Percentiles rank a stretch among this genome's conserved stretches.
Conservation (phyloP, 1,140 invertebrate species). For the Drosophila nannoptera region DNA sequence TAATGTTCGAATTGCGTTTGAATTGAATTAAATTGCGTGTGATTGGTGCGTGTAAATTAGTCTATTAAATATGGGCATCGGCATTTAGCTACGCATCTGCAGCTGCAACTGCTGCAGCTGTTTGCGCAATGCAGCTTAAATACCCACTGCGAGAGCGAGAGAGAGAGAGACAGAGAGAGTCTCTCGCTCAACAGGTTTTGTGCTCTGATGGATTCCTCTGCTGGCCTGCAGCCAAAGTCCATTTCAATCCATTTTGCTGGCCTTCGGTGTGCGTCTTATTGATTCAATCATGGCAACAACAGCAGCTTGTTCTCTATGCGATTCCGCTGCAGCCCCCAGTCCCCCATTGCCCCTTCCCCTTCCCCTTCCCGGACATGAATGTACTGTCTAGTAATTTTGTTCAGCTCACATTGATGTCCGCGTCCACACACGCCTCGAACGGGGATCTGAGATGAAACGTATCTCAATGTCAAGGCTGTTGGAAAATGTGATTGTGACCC, state of each 20-base stretch:
- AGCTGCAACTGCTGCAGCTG: not conserved
- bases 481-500: slow-evolving; percentile 33
- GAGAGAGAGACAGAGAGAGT: not conserved
- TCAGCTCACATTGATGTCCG: not conserved
- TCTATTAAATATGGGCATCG: slow-evolving; percentile 47
- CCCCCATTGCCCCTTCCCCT: no score
- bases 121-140: slow-evolving; percentile 40
- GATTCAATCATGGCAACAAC: slow-evolving; percentile 69
- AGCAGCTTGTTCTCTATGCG: slow-evolving; percentile 47
- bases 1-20: slow-evolving; percentile 43
- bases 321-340: not conserved
- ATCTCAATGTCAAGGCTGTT: slow-evolving; percentile 57
- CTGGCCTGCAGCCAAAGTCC: slow-evolving; percentile 44
- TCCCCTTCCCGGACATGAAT: not conserved
- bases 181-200: slow-evolving; percentile 57
- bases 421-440: not conserved
- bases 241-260: slow-evolving; percentile 20
- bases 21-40: slow-evolving; percentile 70
- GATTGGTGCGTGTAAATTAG: slow-evolving; percentile 68
- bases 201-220: slow-evolving; percentile 8
- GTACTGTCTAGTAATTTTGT: slow-evolving; percentile 17
- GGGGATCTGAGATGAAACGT: not conserved
- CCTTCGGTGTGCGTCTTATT: slow-evolving; percentile 49
- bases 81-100: not conserved
- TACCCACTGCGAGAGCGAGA: not conserved